A percentile compares a stretch with the other conserved stretches of the same genome.
phyloP scores from a whole-genome alignment of 2,797 vertebrate genomes.

The Sebastes taczanowskii region DNA sequence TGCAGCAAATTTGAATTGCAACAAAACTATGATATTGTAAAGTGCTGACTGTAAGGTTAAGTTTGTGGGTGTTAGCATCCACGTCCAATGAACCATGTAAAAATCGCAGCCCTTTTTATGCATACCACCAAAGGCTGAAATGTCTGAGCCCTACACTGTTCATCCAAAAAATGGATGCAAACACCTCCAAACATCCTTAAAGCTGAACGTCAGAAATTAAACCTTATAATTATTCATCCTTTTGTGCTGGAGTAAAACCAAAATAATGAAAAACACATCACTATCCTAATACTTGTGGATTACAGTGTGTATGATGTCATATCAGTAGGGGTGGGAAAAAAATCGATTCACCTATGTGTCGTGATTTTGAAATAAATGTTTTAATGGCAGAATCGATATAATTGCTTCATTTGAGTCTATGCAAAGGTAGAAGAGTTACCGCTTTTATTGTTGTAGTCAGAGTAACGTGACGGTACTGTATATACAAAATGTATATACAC shows the following conservation, averaged over 20 bases:
- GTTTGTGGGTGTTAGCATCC: constrained; percentile 7
- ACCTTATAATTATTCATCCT: background rate
- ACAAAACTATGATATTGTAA: background rate
- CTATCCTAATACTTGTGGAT: background rate
- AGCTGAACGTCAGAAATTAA: constrained; percentile 1
- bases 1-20: background rate
- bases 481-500: too few relatives aligned
- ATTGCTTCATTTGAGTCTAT: too few relatives aligned
- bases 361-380: too few relatives aligned
- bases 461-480: too few relatives aligned
- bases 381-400: too few relatives aligned
- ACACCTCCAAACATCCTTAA: background rate
- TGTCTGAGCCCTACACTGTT: background rate
- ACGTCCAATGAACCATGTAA: background rate
- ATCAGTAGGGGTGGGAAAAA: background rate
- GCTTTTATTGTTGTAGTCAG: too few relatives aligned
- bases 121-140: background rate
- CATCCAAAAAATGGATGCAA: background rate
- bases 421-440: too few relatives aligned
- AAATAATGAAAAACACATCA: background rate
- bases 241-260: background rate
- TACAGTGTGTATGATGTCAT: background rate
- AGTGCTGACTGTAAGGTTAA: constrained; percentile 14
- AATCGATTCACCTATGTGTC: too few relatives aligned
- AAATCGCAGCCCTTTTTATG: background rate